These are phyloP conservation scores for Heteromormyrus szaboi DNA, from an alignment of 2,797 vertebrate species.

Conservation along the genomic window DNA sequence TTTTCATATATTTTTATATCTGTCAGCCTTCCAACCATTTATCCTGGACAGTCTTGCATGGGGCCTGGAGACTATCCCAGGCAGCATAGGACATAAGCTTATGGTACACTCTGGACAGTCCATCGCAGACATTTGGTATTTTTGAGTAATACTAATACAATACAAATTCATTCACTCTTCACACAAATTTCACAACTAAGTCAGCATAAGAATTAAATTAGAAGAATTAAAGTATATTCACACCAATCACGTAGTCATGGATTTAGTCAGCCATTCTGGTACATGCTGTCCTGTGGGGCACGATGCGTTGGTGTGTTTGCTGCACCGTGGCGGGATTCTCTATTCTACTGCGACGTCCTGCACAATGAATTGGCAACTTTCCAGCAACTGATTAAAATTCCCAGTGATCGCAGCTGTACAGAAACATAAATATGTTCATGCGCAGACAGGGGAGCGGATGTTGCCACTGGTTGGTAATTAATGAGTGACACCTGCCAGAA, in stretches of 20 bases:
- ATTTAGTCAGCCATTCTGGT: conserved; percentile 13
- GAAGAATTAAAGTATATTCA: neutral
- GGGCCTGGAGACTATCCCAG: neutral
- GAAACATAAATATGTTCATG: conserved; percentile 8
- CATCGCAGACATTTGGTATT: neutral
- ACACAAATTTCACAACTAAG: neutral
- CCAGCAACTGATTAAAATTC: conserved; percentile 51
- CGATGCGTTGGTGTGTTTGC: conserved; percentile 29
- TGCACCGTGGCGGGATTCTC: conserved; percentile 49
- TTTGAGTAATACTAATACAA: neutral
- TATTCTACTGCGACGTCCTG: conserved; percentile 50
- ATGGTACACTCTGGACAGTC: neutral
- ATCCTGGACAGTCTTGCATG: neutral
- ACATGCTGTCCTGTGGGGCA: conserved; percentile 31
- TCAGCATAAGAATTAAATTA: conserved; percentile 1
- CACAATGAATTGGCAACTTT: conserved; percentile 51
- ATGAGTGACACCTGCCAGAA: conserved; percentile 50
- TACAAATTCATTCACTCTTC: neutral
- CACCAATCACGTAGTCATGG: neutral
- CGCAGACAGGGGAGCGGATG: neutral
- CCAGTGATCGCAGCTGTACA: conserved; percentile 46
- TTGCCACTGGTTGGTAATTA: conserved; percentile 2
- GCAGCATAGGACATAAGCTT: neutral
- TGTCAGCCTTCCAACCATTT: neutral
- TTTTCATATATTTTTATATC: neutral